Evolutionary conservation across 1,140 invertebrate species (phyloP).

Genomic region (Schlechtendalia chinensis): DNA sequence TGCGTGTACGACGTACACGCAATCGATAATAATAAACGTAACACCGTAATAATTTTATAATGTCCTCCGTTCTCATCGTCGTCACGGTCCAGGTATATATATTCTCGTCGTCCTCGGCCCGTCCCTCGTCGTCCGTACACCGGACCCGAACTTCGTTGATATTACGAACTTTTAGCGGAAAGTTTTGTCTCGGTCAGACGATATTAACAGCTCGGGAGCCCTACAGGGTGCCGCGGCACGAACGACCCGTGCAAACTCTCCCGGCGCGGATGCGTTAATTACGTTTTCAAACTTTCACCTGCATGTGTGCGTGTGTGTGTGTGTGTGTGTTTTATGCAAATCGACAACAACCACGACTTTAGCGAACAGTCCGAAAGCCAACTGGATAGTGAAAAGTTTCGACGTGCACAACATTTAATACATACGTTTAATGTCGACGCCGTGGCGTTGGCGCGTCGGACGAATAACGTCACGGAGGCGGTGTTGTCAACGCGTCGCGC

Average conservation of each 20-base stretch:
- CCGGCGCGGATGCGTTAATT: conserved; percentile 4
- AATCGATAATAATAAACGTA: too few species aligned
- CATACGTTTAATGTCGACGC: too few species aligned
- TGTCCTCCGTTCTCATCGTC: neutral
- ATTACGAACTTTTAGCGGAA: conserved; percentile 6
- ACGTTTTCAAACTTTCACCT: conserved; percentile 22
- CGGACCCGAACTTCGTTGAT: conserved; percentile 30
- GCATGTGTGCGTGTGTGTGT: too few species aligned
- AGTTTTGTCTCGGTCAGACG: conserved; percentile 17
- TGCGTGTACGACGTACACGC: too few species aligned
- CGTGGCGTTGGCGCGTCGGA: too few species aligned
- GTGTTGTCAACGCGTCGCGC: too few species aligned
- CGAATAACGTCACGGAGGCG: too few species aligned
- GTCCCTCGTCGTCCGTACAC: neutral
- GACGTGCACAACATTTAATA: too few species aligned
- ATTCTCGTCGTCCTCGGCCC: neutral
- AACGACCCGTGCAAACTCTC: conserved; percentile 7
- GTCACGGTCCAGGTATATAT: too few species aligned
- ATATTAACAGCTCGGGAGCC: conserved; percentile 6
- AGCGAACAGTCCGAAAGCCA: neutral
- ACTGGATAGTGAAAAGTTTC: conserved; percentile 4
- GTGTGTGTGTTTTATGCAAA: conserved; percentile 10
- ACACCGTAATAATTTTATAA: too few species aligned
- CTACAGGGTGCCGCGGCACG: conserved; percentile 24
- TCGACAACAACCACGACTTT: conserved; percentile 3